Evolutionary conservation across 2,888 invertebrate genomes (phyloP).

Genomic region (Dorcus parallelipipedus): DNA sequence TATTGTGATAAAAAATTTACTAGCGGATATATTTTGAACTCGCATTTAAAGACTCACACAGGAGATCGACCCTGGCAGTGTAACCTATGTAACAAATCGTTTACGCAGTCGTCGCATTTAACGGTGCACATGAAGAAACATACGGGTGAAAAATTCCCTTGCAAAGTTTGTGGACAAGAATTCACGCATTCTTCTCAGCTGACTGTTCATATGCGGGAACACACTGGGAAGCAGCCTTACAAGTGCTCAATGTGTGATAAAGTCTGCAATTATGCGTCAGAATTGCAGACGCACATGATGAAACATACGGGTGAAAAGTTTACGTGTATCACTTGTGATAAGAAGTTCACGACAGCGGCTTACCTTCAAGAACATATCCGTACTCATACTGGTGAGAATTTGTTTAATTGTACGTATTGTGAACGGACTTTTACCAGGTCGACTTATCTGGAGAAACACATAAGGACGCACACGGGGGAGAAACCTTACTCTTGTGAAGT

Average conservation of each 20-base stretch:
- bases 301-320: constrained; percentile 44
- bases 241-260: constrained; percentile 45
- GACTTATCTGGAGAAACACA: constrained; percentile 53
- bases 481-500: constrained; percentile 42
- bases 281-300: constrained; percentile 42
- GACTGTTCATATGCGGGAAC: constrained; percentile 45
- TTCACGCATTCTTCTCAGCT: constrained; percentile 47
- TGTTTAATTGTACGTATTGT: constrained; percentile 46
- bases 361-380: constrained; percentile 41
- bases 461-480: constrained; percentile 52
- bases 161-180: constrained; percentile 41
- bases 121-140: constrained; percentile 58
- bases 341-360: constrained; percentile 43
- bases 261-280: constrained; percentile 42
- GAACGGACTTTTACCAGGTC: constrained; percentile 53
- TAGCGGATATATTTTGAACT: constrained; percentile 58
- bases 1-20: constrained; percentile 53
- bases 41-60: constrained; percentile 60
- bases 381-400: constrained; percentile 46
- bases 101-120: constrained; percentile 60
- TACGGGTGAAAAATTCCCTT: constrained; percentile 52
- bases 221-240: constrained; percentile 46
- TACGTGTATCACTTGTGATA: constrained; percentile 41
- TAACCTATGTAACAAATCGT: constrained; percentile 55
- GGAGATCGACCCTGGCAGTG: constrained; percentile 61